These are phyloP conservation scores for Turdus rufiventris DNA, from an alignment of 2,113 vertebrate genomes.

Conservation along the genomic window DNA sequence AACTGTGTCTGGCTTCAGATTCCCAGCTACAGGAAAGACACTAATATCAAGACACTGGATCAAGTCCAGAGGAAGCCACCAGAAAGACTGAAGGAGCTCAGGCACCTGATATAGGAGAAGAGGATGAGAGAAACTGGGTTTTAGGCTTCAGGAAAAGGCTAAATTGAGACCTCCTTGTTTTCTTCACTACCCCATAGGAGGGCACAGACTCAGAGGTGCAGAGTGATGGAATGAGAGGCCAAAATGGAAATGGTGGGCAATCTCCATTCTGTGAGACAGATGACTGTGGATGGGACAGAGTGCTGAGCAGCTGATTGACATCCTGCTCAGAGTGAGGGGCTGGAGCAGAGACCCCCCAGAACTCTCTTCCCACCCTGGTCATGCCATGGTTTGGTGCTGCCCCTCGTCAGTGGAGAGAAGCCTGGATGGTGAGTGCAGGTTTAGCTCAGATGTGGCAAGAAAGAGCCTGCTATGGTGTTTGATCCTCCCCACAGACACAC, in stretches of 20 bases:
- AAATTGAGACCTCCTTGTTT: not conserved
- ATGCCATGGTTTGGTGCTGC: not conserved
- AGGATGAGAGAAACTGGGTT: not conserved
- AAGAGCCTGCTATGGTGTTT: not conserved
- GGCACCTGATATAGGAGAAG: not conserved
- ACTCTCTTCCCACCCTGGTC: not conserved
- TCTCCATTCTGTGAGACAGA: not conserved
- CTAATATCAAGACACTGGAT: not conserved
- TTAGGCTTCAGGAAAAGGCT: not conserved
- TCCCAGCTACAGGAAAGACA: not conserved
- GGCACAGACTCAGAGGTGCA: not conserved
- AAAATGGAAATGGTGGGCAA: not conserved
- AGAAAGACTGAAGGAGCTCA: not conserved
- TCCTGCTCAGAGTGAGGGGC: not conserved
- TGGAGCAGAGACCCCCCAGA: not conserved
- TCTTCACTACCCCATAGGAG: not conserved
- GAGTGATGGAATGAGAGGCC: not conserved
- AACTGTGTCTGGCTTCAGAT: not conserved
- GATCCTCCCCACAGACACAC: fast-evolving
- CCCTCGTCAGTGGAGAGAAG: fast-evolving
- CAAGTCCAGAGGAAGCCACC: not conserved
- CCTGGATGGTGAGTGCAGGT: not conserved
- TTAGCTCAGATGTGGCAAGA: not conserved
- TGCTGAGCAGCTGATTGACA: fast-evolving
- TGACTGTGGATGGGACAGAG: not conserved